A percentile compares a stretch with the other conserved stretches of the same genome.
Evolutionary conservation across 2,888 invertebrate species (phyloP).

Genomic region (Blastobasis adustella): DNA sequence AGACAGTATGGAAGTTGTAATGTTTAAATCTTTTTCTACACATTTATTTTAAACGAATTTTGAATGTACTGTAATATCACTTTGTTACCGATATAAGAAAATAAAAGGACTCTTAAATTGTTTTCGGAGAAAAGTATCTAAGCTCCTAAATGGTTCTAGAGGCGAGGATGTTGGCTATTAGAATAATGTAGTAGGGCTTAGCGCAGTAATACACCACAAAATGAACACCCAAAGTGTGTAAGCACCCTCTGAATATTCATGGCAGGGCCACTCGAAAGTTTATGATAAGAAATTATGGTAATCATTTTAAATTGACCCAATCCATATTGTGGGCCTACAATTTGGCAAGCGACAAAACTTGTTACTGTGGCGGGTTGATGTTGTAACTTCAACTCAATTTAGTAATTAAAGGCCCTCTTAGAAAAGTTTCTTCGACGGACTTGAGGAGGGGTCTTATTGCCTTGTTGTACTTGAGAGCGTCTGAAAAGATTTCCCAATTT

Average conservation of each 20-base stretch:
- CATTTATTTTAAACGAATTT: too few relatives aligned
- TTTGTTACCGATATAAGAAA: too few relatives aligned
- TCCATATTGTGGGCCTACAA: conserved; percentile 48
- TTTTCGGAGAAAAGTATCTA: not conserved
- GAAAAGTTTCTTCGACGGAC: conserved; percentile 34
- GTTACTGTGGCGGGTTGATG: conserved; percentile 36
- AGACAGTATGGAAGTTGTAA: too few relatives aligned
- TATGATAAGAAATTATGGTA: conserved; percentile 60
- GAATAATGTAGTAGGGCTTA: conserved; percentile 22
- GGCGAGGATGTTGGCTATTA: conserved; percentile 3
- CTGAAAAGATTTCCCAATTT: conserved; percentile 11
- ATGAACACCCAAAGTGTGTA: conserved; percentile 37
- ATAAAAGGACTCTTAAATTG: too few relatives aligned
- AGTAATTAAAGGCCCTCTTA: conserved; percentile 41
- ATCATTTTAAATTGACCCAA: conserved; percentile 63
- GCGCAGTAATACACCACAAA: conserved; percentile 32
- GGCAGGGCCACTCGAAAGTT: conserved; percentile 45
- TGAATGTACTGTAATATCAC: too few relatives aligned
- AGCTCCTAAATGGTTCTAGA: not conserved
- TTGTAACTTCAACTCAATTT: conserved; percentile 41
- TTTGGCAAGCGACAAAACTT: conserved; percentile 40
- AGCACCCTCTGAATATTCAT: conserved; percentile 48
- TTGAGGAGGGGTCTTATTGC: conserved; percentile 31
- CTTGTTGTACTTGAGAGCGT: conserved; percentile 17
- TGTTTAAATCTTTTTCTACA: too few relatives aligned